phyloP scores from a whole-genome alignment of 2,797 vertebrate genomes.

The Hipposideros larvatus region DNA sequence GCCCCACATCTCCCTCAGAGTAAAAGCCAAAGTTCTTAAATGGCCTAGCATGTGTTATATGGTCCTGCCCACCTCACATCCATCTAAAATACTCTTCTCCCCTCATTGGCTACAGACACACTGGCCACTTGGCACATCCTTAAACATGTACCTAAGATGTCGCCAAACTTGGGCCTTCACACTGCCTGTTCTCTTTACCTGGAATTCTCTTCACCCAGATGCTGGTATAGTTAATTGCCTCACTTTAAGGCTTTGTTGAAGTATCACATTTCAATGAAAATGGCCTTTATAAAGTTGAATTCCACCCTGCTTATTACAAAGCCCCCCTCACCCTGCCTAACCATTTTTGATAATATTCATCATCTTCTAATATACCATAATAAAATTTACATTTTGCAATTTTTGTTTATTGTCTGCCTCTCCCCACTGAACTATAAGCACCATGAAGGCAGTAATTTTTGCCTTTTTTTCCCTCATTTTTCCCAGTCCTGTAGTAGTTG shows the following conservation, averaged over 20 bases:
- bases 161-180: not conserved
- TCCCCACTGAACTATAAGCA: not conserved
- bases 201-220: not conserved
- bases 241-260: not conserved
- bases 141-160: not conserved
- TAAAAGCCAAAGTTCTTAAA: not conserved
- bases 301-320: not conserved
- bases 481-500: not conserved
- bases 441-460: not conserved
- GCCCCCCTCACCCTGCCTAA: not conserved
- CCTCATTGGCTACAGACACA: not conserved
- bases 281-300: not conserved
- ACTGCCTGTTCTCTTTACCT: not conserved
- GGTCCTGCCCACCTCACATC: no score
- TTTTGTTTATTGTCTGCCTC: not conserved
- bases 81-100: not conserved
- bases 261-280: not conserved
- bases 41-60: not conserved
- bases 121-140: not conserved
- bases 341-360: not conserved
- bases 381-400: not conserved
- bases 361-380: not conserved
- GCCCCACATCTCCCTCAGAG: no score
- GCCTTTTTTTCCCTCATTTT: not conserved
- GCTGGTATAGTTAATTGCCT: not conserved